Conservation (phyloP, 2,113 vertebrate genomes). For the Rhinolophus sinicus region DNA sequence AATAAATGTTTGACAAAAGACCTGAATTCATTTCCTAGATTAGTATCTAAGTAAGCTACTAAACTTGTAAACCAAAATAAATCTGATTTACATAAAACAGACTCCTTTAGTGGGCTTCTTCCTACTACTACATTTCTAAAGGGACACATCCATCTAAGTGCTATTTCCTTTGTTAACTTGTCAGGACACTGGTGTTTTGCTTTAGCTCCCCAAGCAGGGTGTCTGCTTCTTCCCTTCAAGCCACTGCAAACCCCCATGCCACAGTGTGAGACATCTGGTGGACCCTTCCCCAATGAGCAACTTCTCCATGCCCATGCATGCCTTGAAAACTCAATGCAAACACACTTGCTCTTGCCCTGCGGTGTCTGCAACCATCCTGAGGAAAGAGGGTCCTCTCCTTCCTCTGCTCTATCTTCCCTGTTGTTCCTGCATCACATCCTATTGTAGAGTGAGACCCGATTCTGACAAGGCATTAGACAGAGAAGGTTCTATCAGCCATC, state of each 20-base stretch:
- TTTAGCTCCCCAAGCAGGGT: neutral
- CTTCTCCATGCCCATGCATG: neutral
- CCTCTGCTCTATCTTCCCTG: neutral
- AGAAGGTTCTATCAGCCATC: neutral
- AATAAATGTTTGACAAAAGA: neutral
- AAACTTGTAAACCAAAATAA: neutral
- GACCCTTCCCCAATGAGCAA: neutral
- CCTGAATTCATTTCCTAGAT: neutral
- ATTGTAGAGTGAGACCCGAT: neutral
- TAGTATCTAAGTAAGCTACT: neutral
- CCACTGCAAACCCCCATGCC: neutral
- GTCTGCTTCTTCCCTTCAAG: neutral
- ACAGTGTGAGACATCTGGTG: accelerated
- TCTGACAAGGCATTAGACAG: neutral
- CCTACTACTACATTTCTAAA: neutral
- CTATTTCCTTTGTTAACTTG: neutral
- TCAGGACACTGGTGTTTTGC: neutral
- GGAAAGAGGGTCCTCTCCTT: neutral
- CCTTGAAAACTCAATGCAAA: neutral
- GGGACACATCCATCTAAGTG: no score
- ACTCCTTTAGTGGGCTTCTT: neutral
- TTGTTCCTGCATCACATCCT: neutral
- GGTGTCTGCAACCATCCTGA: neutral
- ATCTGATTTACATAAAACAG: neutral
- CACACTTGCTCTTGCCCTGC: neutral